phyloP scores from a whole-genome alignment of 2,113 vertebrate species.

The Semicossyphus pulcher region DNA sequence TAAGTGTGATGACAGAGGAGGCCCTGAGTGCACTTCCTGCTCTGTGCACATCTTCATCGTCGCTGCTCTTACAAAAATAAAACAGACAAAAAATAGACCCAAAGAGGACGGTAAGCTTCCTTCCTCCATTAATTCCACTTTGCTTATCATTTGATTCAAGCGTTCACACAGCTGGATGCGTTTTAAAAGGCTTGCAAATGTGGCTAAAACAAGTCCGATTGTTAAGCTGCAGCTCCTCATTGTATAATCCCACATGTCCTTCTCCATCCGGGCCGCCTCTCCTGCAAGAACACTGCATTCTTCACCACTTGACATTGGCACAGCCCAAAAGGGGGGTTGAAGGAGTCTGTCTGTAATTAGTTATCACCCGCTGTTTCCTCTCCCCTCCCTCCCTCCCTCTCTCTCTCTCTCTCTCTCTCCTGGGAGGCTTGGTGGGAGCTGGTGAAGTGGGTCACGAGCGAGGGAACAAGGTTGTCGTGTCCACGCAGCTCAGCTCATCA shows the following conservation, averaged over 20 bases:
- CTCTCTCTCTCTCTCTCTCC: not conserved
- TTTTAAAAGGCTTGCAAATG: not conserved
- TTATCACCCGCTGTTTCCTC: constrained; percentile 47
- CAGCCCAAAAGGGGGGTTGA: constrained; percentile 14
- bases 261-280: constrained; percentile 25
- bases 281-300: constrained; percentile 37
- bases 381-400: not conserved
- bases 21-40: constrained; percentile 1
- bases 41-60: not conserved
- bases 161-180: constrained; percentile 4
- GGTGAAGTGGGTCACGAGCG: constrained; percentile 35
- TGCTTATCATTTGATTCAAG: constrained; percentile 6
- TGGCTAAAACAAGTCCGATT: constrained; percentile 25
- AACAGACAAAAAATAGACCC: not conserved
- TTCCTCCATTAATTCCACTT: not conserved
- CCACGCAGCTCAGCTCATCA: constrained; percentile 4
- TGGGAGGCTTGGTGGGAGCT: constrained; percentile 31
- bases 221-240: constrained; percentile 24
- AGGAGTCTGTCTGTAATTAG: constrained; percentile 52
- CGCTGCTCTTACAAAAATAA: constrained; percentile 5
- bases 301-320: constrained; percentile 54
- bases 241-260: constrained; percentile 30
- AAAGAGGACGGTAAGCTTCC: not conserved
- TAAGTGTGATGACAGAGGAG: not conserved
- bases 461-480: constrained; percentile 35